Evolutionary conservation across 2,113 vertebrate species (phyloP).

Genomic region (Manacus vitellinus): DNA sequence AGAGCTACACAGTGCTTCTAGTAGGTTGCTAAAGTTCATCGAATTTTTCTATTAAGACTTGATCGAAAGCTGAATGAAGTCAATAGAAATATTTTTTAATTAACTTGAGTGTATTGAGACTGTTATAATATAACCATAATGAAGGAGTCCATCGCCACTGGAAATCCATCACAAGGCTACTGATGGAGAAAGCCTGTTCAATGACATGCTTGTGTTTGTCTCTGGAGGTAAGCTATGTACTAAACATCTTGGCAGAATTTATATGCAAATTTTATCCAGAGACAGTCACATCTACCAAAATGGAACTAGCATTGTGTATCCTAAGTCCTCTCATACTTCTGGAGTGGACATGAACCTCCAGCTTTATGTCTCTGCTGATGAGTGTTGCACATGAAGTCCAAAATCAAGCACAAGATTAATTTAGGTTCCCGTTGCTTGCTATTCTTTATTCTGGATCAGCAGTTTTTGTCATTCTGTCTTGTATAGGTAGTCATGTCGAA

Average conservation of each 20-base stretch:
- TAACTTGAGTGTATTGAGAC: neutral
- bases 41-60: neutral
- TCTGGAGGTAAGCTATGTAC: neutral
- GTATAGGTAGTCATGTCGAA: neutral
- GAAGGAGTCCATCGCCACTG: neutral
- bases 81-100: neutral
- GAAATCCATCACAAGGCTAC: neutral
- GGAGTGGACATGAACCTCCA: neutral
- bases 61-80: neutral
- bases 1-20: neutral
- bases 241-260: neutral
- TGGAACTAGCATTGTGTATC: accelerated
- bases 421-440: neutral
- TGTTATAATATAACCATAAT: neutral
- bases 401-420: neutral
- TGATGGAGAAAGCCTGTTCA: neutral
- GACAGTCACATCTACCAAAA: neutral
- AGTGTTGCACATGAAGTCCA: neutral
- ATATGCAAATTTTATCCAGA: neutral
- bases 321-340: neutral
- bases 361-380: neutral
- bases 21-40: neutral
- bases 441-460: neutral
- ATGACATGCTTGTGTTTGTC: neutral
- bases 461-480: neutral